Percentiles rank a stretch among this genome's conserved stretches.
Conservation (phyloP, 1,140 invertebrate species). For the Pseudomyrmex cubaensis region DNA sequence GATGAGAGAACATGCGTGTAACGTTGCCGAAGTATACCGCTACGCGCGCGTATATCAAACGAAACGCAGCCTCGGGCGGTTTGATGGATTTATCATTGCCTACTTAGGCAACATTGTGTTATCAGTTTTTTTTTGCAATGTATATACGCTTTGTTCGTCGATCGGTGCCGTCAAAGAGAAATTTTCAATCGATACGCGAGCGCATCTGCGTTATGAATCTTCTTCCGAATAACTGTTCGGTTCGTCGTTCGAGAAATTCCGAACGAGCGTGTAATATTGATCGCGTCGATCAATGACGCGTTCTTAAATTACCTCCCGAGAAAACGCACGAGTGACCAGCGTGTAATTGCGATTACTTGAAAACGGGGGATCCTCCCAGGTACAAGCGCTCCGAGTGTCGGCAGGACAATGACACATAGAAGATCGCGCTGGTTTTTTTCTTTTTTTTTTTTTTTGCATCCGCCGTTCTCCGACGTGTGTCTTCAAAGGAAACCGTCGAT, state of each 20-base stretch:
- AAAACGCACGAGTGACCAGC: conserved; percentile 23
- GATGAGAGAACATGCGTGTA: conserved; percentile 16
- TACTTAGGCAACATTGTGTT: neutral
- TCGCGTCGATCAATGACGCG: conserved; percentile 15
- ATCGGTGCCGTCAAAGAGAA: conserved; percentile 16
- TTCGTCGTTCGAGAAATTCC: neutral
- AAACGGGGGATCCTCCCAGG: conserved; percentile 5
- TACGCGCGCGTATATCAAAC: neutral
- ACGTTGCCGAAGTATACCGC: neutral
- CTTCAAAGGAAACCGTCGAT: neutral
- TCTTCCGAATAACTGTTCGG: no score
- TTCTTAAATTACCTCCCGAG: conserved; percentile 39
- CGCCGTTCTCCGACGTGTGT: conserved; percentile 2
- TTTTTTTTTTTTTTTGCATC: conserved; percentile 41
- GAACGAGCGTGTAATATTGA: neutral
- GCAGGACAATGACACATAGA: conserved; percentile 30
- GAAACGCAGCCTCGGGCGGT: neutral
- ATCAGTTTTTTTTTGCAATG: neutral
- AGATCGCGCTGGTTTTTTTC: neutral
- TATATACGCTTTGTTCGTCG: neutral
- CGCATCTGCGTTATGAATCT: neutral
- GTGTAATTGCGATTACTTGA: conserved; percentile 63
- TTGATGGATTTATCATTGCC: neutral
- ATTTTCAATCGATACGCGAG: conserved; percentile 8
- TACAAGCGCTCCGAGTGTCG: conserved; percentile 6